A percentile compares a stretch with the other conserved stretches of the same genome.
Evolutionary conservation across 1,140 invertebrate species (phyloP).

Genomic region (Eumeta japonica): DNA sequence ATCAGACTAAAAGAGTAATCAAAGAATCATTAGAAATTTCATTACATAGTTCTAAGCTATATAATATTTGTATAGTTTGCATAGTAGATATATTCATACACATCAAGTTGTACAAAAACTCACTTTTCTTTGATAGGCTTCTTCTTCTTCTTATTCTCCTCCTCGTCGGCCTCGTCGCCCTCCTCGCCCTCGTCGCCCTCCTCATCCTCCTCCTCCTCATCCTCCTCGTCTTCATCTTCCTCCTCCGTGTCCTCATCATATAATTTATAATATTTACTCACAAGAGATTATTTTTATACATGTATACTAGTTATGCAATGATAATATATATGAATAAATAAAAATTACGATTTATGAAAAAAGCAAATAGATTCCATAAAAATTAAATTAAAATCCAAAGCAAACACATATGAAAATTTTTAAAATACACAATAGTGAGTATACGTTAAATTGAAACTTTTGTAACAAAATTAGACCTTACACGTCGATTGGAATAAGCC

Average conservation of each 20-base stretch:
- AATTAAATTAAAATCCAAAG: no score
- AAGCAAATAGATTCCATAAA: no score
- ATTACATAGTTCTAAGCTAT: no score
- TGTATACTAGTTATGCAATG: no score
- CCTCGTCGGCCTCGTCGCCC: conserved; percentile 33
- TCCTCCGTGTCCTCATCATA: conserved; percentile 41
- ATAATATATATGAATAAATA: no score
- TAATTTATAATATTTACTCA: background rate
- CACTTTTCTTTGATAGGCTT: conserved; percentile 10
- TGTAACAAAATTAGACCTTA: no score
- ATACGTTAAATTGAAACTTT: no score
- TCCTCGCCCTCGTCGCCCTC: conserved; percentile 48
- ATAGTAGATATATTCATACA: background rate
- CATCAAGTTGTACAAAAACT: background rate
- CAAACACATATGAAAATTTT: background rate
- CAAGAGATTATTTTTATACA: conserved; percentile 12
- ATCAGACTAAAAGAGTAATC: background rate
- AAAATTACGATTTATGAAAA: no score
- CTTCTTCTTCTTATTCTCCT: conserved; percentile 41
- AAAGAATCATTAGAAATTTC: no score
- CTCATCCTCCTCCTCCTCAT: conserved; percentile 47
- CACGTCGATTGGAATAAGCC: no score
- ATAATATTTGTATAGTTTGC: no score
- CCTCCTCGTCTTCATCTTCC: conserved; percentile 43
- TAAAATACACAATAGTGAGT: conserved; percentile 1